Conservation (phyloP, 2,888 invertebrate genomes). For the Syritta pipiens region DNA sequence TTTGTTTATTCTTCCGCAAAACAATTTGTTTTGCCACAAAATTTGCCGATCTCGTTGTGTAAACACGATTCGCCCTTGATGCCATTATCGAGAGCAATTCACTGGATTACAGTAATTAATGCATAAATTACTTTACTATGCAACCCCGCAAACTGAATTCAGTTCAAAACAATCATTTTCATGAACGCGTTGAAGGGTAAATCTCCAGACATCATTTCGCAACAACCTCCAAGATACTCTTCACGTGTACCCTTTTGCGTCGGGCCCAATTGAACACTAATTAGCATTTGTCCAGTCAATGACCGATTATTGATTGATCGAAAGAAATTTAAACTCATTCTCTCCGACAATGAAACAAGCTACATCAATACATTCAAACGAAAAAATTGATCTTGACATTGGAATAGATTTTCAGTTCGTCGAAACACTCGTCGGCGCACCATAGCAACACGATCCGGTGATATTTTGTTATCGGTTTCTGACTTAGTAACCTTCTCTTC, state of each 20-base stretch:
- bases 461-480: slow-evolving; percentile 8
- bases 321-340: slow-evolving; percentile 48
- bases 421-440: not conserved
- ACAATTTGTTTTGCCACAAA: not conserved
- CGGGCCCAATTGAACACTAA: slow-evolving; percentile 3
- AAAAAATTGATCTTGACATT: slow-evolving; percentile 58
- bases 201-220: not conserved
- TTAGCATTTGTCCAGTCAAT: slow-evolving; percentile 23
- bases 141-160: too few species aligned
- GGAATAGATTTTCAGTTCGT: slow-evolving; percentile 40
- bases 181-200: slow-evolving; percentile 1
- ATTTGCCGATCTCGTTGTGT: not conserved
- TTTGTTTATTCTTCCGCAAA: slow-evolving; percentile 1
- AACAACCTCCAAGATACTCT: slow-evolving; percentile 6
- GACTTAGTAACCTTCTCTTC: slow-evolving; percentile 48
- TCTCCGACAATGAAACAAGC: slow-evolving; percentile 36
- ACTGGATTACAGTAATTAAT: slow-evolving; percentile 22
- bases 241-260: not conserved
- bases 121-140: slow-evolving; percentile 8
- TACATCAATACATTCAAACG: slow-evolving; percentile 12
- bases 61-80: too few species aligned
- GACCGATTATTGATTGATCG: slow-evolving; percentile 43
- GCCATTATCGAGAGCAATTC: not conserved
- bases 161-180: not conserved
- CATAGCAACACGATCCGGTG: slow-evolving; percentile 15